Base-by-base conservation (phyloP, 2,888 invertebrate species). In the Drosophila lacicola region DNA sequence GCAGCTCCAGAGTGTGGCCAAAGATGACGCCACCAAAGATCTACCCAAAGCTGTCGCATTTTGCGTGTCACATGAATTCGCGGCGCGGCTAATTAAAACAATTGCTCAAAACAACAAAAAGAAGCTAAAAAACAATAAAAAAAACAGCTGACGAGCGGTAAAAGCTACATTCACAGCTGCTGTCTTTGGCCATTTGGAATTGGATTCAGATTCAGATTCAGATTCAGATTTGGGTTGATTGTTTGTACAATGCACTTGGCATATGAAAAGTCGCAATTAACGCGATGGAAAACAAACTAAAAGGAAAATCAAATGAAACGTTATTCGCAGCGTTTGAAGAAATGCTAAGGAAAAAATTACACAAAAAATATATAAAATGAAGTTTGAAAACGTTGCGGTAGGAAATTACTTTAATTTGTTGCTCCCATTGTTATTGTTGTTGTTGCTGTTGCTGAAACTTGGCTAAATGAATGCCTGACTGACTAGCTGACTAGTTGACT, bases 401-500 rank as follows among this genome's bases (percentile, higher is more conserved):
- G 83, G 72, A 86, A 86, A 89, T 90, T 88, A 82, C 88, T 85
- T 85, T 88, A 82, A 88, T 86, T 88, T 81, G 81, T 78, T 75
- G 80, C 72, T 88, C 85, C 85, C 88, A 87, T 82, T 75, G 70
- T 75, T 71, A 74, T 58, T 64, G 67, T 50, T 78, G 67, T 71
- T 66, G 70, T 25, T 25, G 62, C 56, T 78, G 63, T 53, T 63
- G 67, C 63, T 70, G 67, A 85, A 85, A 76, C 88, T 79, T 82
- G 85, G 85, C 83, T 85, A 88, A 82, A 85, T 82, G 79, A 85
- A 88, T 88, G 82, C 67, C 80, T 88, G 88, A 75, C 83, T 83
- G 83, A 64, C 79, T 78, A 51, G 60, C 70, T 75, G 83, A 69
- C 81, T 83, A 58, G 50, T 25, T 25, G 25, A 25, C 25, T 25